These are phyloP conservation scores for Cyanoderma ruficeps DNA, from an alignment of 2,113 vertebrate species.

Conservation along the genomic window DNA sequence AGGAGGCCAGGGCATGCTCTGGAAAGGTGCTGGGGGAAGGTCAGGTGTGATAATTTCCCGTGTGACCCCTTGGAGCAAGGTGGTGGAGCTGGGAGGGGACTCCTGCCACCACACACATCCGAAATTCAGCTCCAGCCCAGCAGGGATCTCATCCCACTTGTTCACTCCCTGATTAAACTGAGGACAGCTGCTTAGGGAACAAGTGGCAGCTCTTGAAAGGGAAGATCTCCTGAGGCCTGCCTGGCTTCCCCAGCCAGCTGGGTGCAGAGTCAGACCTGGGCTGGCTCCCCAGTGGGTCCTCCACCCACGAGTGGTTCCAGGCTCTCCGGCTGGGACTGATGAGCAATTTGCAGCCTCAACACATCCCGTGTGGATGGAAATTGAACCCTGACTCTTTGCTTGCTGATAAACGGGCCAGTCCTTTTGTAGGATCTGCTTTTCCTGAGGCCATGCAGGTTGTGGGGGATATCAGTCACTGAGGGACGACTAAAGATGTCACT, in stretches of 20 bases:
- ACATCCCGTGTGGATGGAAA: background rate
- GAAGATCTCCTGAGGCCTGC: background rate
- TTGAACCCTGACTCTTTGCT: background rate
- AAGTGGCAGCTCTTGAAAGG: background rate
- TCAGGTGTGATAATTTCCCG: background rate
- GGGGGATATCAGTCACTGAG: background rate
- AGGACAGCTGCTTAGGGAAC: background rate
- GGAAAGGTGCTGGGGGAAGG: background rate
- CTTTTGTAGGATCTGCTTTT: background rate
- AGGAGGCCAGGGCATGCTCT: background rate
- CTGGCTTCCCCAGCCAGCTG: background rate
- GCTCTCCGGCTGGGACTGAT: background rate
- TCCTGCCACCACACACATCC: background rate
- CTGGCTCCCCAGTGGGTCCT: background rate
- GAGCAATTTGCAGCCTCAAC: background rate
- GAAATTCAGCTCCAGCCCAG: background rate
- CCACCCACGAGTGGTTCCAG: background rate
- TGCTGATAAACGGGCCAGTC: background rate
- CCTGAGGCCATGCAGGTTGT: background rate
- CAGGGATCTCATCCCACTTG: background rate
- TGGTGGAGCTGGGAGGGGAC: background rate
- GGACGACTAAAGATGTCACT: background rate
- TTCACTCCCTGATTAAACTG: slow-evolving; percentile 1
- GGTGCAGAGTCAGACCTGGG: background rate
- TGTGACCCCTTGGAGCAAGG: background rate